Evolutionary conservation across 2,888 invertebrate genomes (phyloP).

Genomic region (Heliconius ethilla): DNA sequence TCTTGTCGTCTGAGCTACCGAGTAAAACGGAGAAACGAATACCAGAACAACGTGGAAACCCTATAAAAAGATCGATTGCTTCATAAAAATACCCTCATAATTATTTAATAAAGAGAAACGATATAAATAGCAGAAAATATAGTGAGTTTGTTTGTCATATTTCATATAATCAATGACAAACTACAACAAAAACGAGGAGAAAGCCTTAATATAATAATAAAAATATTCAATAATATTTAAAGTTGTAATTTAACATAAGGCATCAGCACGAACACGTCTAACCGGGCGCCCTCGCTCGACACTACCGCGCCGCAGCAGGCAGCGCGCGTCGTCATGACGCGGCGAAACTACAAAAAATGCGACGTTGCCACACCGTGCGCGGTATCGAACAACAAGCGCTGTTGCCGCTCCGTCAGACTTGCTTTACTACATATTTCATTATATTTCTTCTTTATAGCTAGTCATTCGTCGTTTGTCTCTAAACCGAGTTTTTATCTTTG

Average conservation of each 20-base stretch:
- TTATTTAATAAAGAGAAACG: background rate
- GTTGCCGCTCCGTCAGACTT: conserved; percentile 64
- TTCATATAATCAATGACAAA: background rate
- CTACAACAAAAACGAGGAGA: background rate
- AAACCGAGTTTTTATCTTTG: conserved; percentile 40
- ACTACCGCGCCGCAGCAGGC: conserved; percentile 39
- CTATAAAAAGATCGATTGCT: background rate
- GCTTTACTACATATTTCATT: conserved; percentile 53
- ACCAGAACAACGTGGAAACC: background rate
- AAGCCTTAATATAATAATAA: background rate
- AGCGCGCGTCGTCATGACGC: conserved; percentile 58
- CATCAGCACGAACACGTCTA: conserved; percentile 34
- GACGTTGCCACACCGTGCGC: conserved; percentile 59
- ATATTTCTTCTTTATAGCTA: conserved; percentile 47
- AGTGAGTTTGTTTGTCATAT: background rate
- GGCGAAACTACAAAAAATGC: conserved; percentile 60
- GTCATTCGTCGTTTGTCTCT: conserved; percentile 38
- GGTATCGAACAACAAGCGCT: conserved; percentile 57
- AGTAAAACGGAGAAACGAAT: background rate
- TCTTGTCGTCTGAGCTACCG: background rate
- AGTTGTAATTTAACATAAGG: conserved; percentile 14
- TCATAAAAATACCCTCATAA: background rate
- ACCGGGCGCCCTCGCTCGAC: conserved; percentile 38
- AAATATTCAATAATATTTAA: background rate
- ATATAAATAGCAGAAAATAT: background rate